Evolutionary conservation across 2,888 invertebrate genomes (phyloP).

Genomic region (Ormyrus rosae): DNA sequence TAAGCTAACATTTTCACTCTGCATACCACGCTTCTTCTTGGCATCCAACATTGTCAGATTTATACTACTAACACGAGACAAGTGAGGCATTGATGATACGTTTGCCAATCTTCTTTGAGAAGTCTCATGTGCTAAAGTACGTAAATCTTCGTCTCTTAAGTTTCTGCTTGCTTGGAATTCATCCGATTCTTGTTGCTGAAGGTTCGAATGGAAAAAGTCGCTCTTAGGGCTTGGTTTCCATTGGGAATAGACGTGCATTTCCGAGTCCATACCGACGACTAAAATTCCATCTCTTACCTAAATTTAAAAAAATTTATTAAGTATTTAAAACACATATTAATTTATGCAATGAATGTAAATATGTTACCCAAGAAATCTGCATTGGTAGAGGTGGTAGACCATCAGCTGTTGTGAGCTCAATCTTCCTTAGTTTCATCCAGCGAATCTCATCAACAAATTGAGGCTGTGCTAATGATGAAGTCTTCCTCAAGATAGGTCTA

Average conservation of each 20-base stretch:
- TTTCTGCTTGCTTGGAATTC: slow-evolving; percentile 86
- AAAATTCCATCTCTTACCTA: slow-evolving; percentile 93
- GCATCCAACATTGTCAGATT: slow-evolving; percentile 88
- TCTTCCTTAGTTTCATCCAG: slow-evolving; percentile 96
- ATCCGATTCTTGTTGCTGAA: slow-evolving; percentile 79
- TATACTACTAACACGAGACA: slow-evolving; percentile 90
- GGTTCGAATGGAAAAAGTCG: slow-evolving; percentile 70
- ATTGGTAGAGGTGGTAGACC: slow-evolving; percentile 97
- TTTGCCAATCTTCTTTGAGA: slow-evolving; percentile 83
- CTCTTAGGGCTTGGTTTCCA: slow-evolving; percentile 87
- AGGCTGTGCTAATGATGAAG: slow-evolving; percentile 93
- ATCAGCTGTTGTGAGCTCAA: slow-evolving; percentile 94
- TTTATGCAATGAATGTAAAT: too few species aligned
- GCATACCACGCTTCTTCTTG: slow-evolving; percentile 80
- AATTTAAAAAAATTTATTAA: neutral
- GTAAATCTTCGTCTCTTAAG: slow-evolving; percentile 83
- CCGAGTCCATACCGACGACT: slow-evolving; percentile 99
- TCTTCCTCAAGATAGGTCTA: slow-evolving; percentile 91
- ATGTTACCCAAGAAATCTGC: slow-evolving; percentile 94
- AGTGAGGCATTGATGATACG: slow-evolving; percentile 87
- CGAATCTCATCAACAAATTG: slow-evolving; percentile 94
- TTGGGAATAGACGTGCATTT: slow-evolving; percentile 99
- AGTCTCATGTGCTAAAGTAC: slow-evolving; percentile 82
- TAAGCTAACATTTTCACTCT: slow-evolving; percentile 75
- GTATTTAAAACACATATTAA: too few species aligned